Evolutionary conservation across 92 coral and sea anemone species (phyloP).

Genomic region (Paragorgia papillata): DNA sequence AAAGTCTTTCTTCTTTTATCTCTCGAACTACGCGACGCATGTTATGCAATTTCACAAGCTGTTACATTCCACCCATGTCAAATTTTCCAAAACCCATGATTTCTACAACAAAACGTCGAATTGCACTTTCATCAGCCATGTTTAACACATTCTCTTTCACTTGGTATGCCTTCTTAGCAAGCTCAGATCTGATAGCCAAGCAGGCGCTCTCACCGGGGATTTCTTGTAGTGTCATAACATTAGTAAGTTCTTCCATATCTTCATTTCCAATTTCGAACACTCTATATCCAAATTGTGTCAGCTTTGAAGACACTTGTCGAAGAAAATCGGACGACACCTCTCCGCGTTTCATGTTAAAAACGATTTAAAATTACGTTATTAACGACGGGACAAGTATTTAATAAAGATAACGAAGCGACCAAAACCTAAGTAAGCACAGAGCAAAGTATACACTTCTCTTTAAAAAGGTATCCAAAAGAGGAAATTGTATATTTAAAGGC

Average conservation of each 20-base stretch:
- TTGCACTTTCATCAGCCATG: too few relatives aligned
- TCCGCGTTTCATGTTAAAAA: background rate
- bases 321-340: constrained; percentile 11
- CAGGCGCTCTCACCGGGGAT: background rate
- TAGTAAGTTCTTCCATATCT: background rate
- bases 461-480: too few relatives aligned
- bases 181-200: background rate
- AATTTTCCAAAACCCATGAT: background rate
- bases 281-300: background rate
- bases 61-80: background rate
- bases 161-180: background rate
- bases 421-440: too few relatives aligned
- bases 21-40: background rate
- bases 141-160: background rate
- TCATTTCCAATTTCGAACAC: background rate
- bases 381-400: too few relatives aligned
- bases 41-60: background rate
- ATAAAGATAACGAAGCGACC: too few relatives aligned
- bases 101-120: background rate
- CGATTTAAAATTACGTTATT: too few relatives aligned
- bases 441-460: too few relatives aligned
- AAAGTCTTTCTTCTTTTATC: background rate
- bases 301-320: background rate
- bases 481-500: too few relatives aligned
- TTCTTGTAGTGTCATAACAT: background rate